Evolutionary conservation across 1,140 invertebrate species (phyloP).

Genomic region (Euwallacea fornicatus): DNA sequence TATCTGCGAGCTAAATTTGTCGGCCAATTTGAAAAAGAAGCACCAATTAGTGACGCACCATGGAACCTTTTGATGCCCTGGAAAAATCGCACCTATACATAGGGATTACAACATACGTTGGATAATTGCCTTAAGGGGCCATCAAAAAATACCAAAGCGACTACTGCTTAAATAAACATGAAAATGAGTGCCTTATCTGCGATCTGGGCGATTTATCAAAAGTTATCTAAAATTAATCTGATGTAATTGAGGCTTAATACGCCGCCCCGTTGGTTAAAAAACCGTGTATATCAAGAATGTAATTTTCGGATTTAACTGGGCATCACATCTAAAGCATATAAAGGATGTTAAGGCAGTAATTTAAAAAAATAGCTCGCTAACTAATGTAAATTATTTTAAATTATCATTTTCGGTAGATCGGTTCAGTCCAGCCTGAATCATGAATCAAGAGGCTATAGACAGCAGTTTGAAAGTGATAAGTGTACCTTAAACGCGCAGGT

Average conservation of each 20-base stretch:
- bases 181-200: neutral
- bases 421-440: too few relatives aligned
- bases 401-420: slow-evolving; percentile 3
- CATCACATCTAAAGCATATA: neutral
- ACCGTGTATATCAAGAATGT: slow-evolving; percentile 1
- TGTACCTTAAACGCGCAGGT: too few relatives aligned
- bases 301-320: neutral
- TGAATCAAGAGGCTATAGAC: too few relatives aligned
- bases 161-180: too few relatives aligned
- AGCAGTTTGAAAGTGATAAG: too few relatives aligned
- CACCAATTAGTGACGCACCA: slow-evolving; percentile 20
- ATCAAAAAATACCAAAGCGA: too few relatives aligned
- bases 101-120: too few relatives aligned
- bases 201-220: too few relatives aligned
- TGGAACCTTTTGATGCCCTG: neutral
- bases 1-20: slow-evolving; percentile 26
- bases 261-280: neutral
- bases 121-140: too few relatives aligned
- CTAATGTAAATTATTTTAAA: slow-evolving; percentile 17
- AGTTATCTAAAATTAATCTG: slow-evolving; percentile 20
- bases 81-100: too few relatives aligned
- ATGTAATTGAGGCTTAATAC: slow-evolving; percentile 14
- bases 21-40: slow-evolving; percentile 19
- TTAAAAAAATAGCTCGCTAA: slow-evolving; percentile 8
- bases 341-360: slow-evolving; percentile 15